Evolutionary conservation across 35 echinoderm and acorn worm genomes (phyloP).

Genomic region (Hemicentrotus pulcherrimus): DNA sequence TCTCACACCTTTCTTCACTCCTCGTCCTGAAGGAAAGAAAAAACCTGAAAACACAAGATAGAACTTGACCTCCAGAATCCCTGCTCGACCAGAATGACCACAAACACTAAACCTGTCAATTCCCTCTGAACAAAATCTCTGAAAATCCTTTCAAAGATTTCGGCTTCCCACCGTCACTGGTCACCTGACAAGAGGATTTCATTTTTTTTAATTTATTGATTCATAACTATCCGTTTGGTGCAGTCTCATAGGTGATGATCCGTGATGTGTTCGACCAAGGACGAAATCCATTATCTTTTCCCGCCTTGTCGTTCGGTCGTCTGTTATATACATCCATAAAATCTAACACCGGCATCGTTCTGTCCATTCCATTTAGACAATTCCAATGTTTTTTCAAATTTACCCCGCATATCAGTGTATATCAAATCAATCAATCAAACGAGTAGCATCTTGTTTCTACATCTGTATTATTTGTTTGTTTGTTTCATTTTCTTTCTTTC

Average conservation of each 20-base stretch:
- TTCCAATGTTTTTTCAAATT: no score
- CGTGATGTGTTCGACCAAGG: conserved; percentile 41
- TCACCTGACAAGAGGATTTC: conserved; percentile 6
- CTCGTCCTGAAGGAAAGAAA: neutral
- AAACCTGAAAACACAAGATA: neutral
- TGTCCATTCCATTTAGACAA: no score
- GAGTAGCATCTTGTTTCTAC: no score
- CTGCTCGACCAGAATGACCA: conserved; percentile 10
- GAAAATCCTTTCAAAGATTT: neutral
- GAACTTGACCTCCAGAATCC: neutral
- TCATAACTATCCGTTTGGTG: neutral
- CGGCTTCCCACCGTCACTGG: neutral
- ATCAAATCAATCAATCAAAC: no score
- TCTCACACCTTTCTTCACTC: neutral
- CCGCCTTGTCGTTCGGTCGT: neutral
- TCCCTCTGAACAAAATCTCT: neutral
- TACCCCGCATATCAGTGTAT: no score
- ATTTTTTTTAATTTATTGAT: neutral
- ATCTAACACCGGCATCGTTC: neutral
- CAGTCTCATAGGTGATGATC: conserved; percentile 6
- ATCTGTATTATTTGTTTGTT: no score
- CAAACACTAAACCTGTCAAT: conserved; percentile 30
- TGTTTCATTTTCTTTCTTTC: no score
- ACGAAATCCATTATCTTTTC: conserved; percentile 41
- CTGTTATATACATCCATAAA: neutral